Evolutionary conservation across 2,888 invertebrate genomes (phyloP).

Genomic region (Campoplex nolae): DNA sequence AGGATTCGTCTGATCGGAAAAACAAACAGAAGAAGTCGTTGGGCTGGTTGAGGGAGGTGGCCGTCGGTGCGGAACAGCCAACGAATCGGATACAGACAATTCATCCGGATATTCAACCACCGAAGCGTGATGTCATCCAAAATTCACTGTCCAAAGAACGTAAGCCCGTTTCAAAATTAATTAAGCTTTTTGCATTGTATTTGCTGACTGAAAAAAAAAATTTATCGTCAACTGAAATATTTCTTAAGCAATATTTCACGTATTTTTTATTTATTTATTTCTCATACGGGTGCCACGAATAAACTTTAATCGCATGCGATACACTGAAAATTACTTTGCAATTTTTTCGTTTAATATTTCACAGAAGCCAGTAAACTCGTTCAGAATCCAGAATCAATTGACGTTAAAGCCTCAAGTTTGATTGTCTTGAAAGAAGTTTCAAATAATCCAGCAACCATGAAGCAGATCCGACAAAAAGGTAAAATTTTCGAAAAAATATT

Average conservation of each 20-base stretch:
- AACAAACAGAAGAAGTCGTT: slow-evolving; percentile 65
- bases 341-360: not conserved
- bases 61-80: slow-evolving; percentile 65
- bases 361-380: slow-evolving; percentile 64
- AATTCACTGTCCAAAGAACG: slow-evolving; percentile 52
- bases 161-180: slow-evolving; percentile 30
- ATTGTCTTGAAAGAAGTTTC: slow-evolving; percentile 20
- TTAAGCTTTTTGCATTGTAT: not conserved
- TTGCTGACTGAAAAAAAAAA: not conserved
- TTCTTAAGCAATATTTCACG: no score
- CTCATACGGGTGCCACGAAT: no score
- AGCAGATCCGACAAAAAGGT: slow-evolving; percentile 46
- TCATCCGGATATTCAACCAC: slow-evolving; percentile 66
- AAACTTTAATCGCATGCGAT: no score
- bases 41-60: slow-evolving; percentile 58
- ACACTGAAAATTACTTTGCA: not conserved
- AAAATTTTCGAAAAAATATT: not conserved
- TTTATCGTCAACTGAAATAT: not conserved
- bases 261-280: no score
- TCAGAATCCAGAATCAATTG: slow-evolving; percentile 56
- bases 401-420: slow-evolving; percentile 25
- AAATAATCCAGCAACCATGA: slow-evolving; percentile 11
- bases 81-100: slow-evolving; percentile 68
- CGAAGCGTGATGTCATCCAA: slow-evolving; percentile 54
- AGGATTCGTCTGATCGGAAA: slow-evolving; percentile 48